These are phyloP conservation scores for Ptychobarbus kaznakovi DNA, from an alignment of 2,797 vertebrate genomes.

Conservation along the genomic window DNA sequence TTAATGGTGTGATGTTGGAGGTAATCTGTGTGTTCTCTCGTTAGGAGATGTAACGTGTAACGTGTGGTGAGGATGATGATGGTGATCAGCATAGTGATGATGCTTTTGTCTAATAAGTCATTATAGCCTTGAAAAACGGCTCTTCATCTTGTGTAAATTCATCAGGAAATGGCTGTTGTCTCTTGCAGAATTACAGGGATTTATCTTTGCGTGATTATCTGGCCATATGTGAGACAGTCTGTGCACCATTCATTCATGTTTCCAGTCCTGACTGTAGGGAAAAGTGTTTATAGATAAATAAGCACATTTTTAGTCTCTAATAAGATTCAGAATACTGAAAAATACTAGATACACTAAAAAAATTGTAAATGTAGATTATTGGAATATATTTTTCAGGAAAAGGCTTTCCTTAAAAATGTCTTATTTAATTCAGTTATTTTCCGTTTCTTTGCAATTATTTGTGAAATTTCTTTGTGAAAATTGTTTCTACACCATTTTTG, in stretches of 20 bases:
- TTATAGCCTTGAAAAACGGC: neutral
- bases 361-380: no score
- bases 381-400: no score
- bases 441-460: neutral
- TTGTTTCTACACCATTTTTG: no score
- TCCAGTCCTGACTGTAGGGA: neutral
- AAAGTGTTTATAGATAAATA: slow-evolving; percentile 1
- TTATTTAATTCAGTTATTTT: neutral
- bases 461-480: neutral
- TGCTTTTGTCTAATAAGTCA: neutral
- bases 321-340: neutral
- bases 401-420: neutral
- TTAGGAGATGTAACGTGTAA: slow-evolving; percentile 72
- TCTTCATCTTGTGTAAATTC: slow-evolving; percentile 28
- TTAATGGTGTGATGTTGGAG: slow-evolving; percentile 80
- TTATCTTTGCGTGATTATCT: slow-evolving; percentile 37
- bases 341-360: neutral
- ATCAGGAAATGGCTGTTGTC: slow-evolving; percentile 21
- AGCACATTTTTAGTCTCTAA: neutral
- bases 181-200: slow-evolving; percentile 23
- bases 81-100: neutral
- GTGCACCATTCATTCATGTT: slow-evolving; percentile 30
- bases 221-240: slow-evolving; percentile 47
- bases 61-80: neutral
- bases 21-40: slow-evolving; percentile 79